phyloP scores from a whole-genome alignment of 2,888 invertebrate genomes.

The Leptinotarsa juncta region DNA sequence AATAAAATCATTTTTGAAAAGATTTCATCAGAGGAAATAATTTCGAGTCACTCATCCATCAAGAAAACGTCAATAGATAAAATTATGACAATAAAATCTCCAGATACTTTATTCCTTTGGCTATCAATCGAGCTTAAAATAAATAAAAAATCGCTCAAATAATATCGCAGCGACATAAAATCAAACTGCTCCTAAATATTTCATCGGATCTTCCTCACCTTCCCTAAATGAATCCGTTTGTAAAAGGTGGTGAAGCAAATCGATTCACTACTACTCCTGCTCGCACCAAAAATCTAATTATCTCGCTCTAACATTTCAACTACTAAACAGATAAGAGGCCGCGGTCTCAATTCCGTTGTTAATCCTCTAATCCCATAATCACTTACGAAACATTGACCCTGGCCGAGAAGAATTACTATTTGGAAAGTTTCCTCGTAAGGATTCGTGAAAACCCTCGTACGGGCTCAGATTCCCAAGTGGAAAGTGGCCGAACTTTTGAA shows the following conservation, averaged over 20 bases:
- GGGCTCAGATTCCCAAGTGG: slow-evolving; percentile 28
- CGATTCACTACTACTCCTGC: background rate
- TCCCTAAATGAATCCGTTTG: background rate
- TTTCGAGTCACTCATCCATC: no score
- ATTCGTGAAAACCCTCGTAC: slow-evolving; percentile 32
- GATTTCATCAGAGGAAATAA: no score
- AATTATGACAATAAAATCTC: no score
- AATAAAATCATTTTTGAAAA: no score
- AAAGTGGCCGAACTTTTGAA: slow-evolving; percentile 18
- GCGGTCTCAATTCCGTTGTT: slow-evolving; percentile 11
- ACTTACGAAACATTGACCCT: slow-evolving; percentile 25
- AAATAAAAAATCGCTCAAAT: no score
- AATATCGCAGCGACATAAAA: no score
- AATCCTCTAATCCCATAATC: slow-evolving; percentile 22
- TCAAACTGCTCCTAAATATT: no score
- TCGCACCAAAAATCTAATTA: background rate
- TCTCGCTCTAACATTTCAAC: slow-evolving; percentile 10
- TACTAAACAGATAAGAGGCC: slow-evolving; percentile 4
- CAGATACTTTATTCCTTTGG: no score
- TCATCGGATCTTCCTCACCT: background rate
- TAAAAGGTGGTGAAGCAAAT: background rate
- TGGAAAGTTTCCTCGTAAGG: slow-evolving; percentile 33
- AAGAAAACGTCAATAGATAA: no score
- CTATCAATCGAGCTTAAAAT: no score
- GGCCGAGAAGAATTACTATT: slow-evolving; percentile 26